Evolutionary conservation across 2,797 vertebrate genomes (phyloP).

Genomic region (Anomalospiza imberbis): DNA sequence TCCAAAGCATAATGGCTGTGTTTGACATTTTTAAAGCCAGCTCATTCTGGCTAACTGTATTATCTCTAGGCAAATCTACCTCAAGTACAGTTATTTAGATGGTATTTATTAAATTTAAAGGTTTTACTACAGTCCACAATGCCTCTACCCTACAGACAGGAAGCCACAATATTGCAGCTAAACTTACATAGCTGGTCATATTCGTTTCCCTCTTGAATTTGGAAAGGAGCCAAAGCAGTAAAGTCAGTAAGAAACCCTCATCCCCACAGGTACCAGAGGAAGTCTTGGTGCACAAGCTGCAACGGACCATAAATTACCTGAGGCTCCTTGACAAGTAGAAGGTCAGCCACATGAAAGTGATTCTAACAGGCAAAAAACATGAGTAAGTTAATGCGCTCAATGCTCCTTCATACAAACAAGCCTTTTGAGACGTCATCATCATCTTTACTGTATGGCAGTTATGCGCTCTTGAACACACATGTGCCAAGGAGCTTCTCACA

Average conservation of each 20-base stretch:
- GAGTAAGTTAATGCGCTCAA: not conserved
- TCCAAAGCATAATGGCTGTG: not conserved
- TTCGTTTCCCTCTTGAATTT: not conserved
- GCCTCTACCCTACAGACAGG: not conserved
- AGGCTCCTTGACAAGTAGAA: not conserved
- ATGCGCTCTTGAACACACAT: not conserved
- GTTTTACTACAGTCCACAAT: not conserved
- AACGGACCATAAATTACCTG: not conserved
- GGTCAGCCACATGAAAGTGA: not conserved
- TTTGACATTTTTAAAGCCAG: not conserved
- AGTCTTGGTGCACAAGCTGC: not conserved
- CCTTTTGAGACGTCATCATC: not conserved
- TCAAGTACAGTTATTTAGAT: not conserved
- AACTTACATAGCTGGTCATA: not conserved
- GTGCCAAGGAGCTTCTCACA: not conserved
- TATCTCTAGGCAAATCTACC: not conserved
- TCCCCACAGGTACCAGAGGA: not conserved
- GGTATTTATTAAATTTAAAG: not conserved
- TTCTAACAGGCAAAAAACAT: not conserved
- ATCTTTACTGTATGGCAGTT: not conserved
- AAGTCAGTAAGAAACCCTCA: not conserved
- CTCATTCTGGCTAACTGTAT: not conserved
- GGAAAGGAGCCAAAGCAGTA: not conserved
- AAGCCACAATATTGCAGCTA: slow-evolving; percentile 18
- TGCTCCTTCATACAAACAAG: not conserved